phyloP scores from a whole-genome alignment of 2,113 vertebrate genomes.

The Prinia subflava region DNA sequence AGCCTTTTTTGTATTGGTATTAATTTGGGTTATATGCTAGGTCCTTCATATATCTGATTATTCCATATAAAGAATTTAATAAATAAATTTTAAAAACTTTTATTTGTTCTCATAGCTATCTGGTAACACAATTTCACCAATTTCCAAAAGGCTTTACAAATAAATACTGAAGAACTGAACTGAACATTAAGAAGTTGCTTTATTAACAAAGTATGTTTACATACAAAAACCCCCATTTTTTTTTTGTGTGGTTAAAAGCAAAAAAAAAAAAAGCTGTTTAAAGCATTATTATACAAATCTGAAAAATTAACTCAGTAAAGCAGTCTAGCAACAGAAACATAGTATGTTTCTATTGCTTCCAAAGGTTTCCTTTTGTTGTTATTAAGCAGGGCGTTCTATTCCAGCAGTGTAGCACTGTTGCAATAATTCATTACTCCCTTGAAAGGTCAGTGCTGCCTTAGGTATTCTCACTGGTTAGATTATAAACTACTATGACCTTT shows the following conservation, averaged over 20 bases:
- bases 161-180: not conserved
- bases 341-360: not conserved
- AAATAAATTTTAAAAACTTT: not conserved
- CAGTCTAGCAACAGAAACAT: not conserved
- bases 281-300: not conserved
- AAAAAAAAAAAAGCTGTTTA: not conserved
- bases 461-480: not conserved
- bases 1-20: not conserved
- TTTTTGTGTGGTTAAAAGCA: not conserved
- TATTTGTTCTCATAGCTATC: not conserved
- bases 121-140: not conserved
- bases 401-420: not conserved
- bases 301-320: not conserved
- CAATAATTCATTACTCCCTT: not conserved
- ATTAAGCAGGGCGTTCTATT: rapidly evolving
- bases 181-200: not conserved
- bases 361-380: not conserved
- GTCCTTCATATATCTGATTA: not conserved
- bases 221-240: not conserved
- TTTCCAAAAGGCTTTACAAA: not conserved
- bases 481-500: not conserved
- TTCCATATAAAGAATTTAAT: not conserved
- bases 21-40: not conserved
- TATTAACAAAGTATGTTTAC: not conserved
- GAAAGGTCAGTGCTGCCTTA: not conserved